Base-by-base conservation (phyloP, 2,113 vertebrate genomes). In the Corydoras sp. region DNA sequence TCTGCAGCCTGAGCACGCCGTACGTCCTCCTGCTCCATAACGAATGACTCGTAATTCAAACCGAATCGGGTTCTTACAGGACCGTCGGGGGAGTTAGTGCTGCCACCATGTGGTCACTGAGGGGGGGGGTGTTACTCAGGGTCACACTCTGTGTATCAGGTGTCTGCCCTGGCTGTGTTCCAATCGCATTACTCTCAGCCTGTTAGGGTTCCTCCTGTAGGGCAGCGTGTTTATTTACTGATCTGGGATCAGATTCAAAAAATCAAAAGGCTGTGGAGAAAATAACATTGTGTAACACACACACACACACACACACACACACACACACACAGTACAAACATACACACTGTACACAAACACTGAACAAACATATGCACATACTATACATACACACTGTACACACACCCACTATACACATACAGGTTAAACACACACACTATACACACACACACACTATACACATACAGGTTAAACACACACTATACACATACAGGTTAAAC, bases 1-100 rank as follows among this genome's bases (percentile, higher is more conserved):
- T 98, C 81, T 94, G 92, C 85, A 89, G 89, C 81, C 87, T 90
- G 0, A 64, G 78, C 55, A 86, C 85, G 59, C 89, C 87, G 89
- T 90, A 86, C 88, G 87, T 75, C 18, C 18, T 24, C 18, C 18
- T 43, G 6, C 56, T 2, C 48, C 3, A 75, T 54, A 24, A 75
- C 15, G 10, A 13, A 9, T 48, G 32, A 76, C 69, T 32, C 7
- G 7, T 8, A 11, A 18, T n/a, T 56, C 3, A 56, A n/a, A 56
- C 12, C 63, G 30, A 24, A 59, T 56, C 15, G 15, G 18, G 10
- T 10, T 30, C 24, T 60, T 24, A 29, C 15, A 0, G 3, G 8
- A 6, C 0, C 24, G 4, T 10, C 3, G 0, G 32, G 15, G 53
- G 68, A 76, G 62, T 10, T 31, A 58, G 58, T 9, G 5, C 53